Evolutionary conservation across 2,797 vertebrate species (phyloP).

Genomic region (Chelon labrosus): DNA sequence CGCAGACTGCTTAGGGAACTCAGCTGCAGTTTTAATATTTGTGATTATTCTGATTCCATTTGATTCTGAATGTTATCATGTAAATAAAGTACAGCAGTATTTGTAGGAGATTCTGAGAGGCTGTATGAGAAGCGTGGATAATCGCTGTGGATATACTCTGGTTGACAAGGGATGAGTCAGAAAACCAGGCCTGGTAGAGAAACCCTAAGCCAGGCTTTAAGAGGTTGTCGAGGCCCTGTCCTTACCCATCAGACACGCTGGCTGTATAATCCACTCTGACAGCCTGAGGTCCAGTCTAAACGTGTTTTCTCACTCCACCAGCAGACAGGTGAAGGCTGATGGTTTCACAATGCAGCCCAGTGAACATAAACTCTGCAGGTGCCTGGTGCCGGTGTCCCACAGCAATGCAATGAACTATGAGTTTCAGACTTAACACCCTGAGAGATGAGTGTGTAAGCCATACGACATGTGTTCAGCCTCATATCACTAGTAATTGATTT

Average conservation of each 20-base stretch:
- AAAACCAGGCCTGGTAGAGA: constrained; percentile 9
- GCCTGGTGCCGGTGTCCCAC: not conserved
- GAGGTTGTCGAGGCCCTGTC: constrained; percentile 11
- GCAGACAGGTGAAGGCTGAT: constrained; percentile 67
- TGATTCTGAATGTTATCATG: not conserved
- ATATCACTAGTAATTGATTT: constrained; percentile 44
- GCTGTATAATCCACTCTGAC: constrained; percentile 62
- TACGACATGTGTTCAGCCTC: constrained; percentile 39
- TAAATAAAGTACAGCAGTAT: not conserved
- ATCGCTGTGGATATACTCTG: not conserved
- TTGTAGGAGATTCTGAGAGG: not conserved
- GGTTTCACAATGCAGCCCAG: constrained; percentile 25
- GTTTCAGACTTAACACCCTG: constrained; percentile 15
- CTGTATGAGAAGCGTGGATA: not conserved
- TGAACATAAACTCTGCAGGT: constrained; percentile 41
- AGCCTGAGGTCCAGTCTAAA: constrained; percentile 54
- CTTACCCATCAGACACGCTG: constrained; percentile 58
- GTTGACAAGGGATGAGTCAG: constrained; percentile 31
- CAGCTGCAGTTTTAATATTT: no score
- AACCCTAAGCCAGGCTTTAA: constrained; percentile 33
- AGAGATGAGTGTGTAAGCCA: constrained; percentile 21
- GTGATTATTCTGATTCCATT: no score
- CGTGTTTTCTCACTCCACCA: constrained; percentile 51
- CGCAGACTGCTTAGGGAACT: no score
- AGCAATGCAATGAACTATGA: not conserved